Conservation (phyloP, 2,888 invertebrate genomes). For the Folsomia candida region DNA sequence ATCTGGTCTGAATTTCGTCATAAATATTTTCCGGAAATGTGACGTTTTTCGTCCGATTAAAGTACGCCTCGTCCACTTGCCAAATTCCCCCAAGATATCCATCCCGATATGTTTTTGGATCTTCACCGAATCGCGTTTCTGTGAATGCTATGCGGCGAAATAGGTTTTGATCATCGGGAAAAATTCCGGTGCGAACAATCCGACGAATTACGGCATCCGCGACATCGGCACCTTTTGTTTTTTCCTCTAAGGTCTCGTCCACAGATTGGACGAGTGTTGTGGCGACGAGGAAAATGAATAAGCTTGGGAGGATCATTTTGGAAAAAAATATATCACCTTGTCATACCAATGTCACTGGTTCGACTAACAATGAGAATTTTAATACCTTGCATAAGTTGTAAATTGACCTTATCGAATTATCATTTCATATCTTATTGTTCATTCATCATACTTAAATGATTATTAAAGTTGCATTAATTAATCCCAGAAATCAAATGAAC, state of each 20-base stretch:
- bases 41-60: slow-evolving; percentile 14
- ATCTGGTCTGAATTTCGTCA: slow-evolving; percentile 3
- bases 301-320: background rate
- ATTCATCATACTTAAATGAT: too few species aligned
- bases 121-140: slow-evolving; percentile 27
- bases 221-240: slow-evolving; percentile 26
- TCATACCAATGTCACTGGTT: too few species aligned
- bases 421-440: too few species aligned
- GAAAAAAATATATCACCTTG: too few species aligned
- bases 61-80: slow-evolving; percentile 24
- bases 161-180: slow-evolving; percentile 29
- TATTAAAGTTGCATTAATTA: too few species aligned
- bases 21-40: slow-evolving; percentile 5
- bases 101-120: slow-evolving; percentile 16
- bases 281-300: background rate
- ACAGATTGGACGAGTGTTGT: background rate
- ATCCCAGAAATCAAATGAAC: too few species aligned
- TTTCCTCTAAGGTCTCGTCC: slow-evolving; percentile 11
- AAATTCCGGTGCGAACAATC: slow-evolving; percentile 18
- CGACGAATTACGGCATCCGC: slow-evolving; percentile 20
- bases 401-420: too few species aligned
- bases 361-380: too few species aligned
- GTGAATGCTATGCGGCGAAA: slow-evolving; percentile 27
- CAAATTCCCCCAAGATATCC: slow-evolving; percentile 36
- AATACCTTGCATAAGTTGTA: too few species aligned